These are phyloP conservation scores for Drosophila hamatofila DNA, from an alignment of 2,888 invertebrate genomes.

Conservation along the genomic window DNA sequence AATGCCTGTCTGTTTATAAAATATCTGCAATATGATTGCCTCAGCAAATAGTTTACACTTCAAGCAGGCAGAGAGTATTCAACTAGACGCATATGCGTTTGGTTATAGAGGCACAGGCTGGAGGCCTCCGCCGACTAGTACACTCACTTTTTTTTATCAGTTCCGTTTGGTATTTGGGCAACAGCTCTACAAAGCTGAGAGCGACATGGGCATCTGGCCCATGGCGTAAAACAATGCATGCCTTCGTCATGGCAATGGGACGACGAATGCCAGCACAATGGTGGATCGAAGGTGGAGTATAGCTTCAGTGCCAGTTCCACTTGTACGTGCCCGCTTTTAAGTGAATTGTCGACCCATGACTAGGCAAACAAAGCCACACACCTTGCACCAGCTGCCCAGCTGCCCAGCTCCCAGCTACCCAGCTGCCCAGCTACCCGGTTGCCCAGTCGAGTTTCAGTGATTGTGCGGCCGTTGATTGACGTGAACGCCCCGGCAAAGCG, in stretches of 20 bases:
- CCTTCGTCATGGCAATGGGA: not conserved
- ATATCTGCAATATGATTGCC: not conserved
- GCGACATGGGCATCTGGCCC: constrained; percentile 32
- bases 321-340: constrained; percentile 61
- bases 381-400: constrained; percentile 36
- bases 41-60: not conserved
- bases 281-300: not conserved
- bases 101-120: not conserved
- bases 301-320: constrained; percentile 20
- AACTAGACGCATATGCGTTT: not conserved
- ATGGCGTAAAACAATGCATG: constrained; percentile 41
- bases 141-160: not conserved
- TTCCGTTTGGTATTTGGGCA: constrained; percentile 34
- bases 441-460: constrained; percentile 24
- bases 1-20: not conserved
- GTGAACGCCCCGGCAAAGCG: constrained; percentile 38
- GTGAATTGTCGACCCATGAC: constrained; percentile 66
- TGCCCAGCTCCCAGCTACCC: not conserved
- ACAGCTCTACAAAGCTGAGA: constrained; percentile 48
- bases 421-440: not conserved
- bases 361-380: constrained; percentile 62
- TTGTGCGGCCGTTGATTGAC: constrained; percentile 54
- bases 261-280: constrained; percentile 1
- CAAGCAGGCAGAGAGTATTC: not conserved
- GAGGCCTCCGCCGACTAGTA: too few species aligned